Evolutionary conservation across 2,888 invertebrate species (phyloP).

Genomic region (Coelinius sp.): DNA sequence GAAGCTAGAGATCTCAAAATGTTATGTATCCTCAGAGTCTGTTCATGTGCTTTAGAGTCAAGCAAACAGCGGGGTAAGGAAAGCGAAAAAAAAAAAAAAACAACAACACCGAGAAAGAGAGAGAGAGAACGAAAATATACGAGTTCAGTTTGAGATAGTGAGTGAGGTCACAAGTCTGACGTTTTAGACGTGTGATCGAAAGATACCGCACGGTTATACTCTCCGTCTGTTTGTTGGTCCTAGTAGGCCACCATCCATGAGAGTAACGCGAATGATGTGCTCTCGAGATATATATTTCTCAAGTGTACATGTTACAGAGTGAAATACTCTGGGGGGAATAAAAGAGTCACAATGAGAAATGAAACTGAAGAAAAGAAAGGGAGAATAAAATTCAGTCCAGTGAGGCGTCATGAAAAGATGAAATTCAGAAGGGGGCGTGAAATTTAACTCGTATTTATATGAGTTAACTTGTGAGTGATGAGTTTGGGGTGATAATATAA

Average conservation of each 20-base stretch:
- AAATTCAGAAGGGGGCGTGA: slow-evolving; percentile 14
- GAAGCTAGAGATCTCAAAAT: slow-evolving; percentile 43
- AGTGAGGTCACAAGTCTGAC: slow-evolving; percentile 62
- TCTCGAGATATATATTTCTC: slow-evolving; percentile 7
- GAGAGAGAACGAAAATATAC: slow-evolving; percentile 35
- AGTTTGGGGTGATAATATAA: not conserved
- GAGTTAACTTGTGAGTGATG: slow-evolving; percentile 10
- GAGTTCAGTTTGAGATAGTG: slow-evolving; percentile 52
- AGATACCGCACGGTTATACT: slow-evolving; percentile 54
- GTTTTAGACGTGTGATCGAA: slow-evolving; percentile 65
- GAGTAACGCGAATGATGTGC: not conserved
- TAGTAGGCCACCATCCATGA: slow-evolving; percentile 18
- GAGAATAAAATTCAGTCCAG: not conserved
- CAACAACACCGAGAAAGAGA: slow-evolving; percentile 28
- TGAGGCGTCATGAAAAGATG: slow-evolving; percentile 17
- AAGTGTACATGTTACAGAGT: slow-evolving; percentile 1
- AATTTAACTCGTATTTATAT: not conserved
- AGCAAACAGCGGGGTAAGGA: slow-evolving; percentile 39
- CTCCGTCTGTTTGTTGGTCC: slow-evolving; percentile 34
- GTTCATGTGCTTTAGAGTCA: slow-evolving; percentile 42
- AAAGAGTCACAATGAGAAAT: slow-evolving; percentile 11
- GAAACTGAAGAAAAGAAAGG: slow-evolving; percentile 7
- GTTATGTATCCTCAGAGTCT: slow-evolving; percentile 38
- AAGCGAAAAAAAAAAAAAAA: slow-evolving; percentile 34
- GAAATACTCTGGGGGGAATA: not conserved